Evolutionary conservation across 2,113 vertebrate species (phyloP), one percentile per base, ranked within the genome.

Genomic region (Uropsilus gracilis): DNA sequence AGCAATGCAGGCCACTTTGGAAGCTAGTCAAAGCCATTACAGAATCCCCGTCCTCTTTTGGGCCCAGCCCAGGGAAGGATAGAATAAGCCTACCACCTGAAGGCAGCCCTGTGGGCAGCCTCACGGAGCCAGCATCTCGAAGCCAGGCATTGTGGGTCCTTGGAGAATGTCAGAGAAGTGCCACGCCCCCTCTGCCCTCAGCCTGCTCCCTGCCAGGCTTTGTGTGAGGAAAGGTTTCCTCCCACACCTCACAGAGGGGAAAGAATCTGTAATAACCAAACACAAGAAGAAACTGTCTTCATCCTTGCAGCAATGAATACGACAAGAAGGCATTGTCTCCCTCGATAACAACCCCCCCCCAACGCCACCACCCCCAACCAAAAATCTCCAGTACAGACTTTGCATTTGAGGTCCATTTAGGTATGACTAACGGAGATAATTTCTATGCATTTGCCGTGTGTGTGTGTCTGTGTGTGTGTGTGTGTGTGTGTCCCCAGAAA

Each of bases 401-500:
- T 75, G 75, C 37, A 66, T 69, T 46, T 28, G 50, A 69, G 30
- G 39, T 17, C n/a, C 17, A 9, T 86, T 71, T 78, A 57, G 11
- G 42, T 39, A 55, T 75, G 76, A 39, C 50, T 89, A 9, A 8
- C 16, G 59, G 68, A 86, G 84, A 34, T 30, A 72, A 64, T 69
- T 89, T 94, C 32, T 8, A 17, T 50, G 17, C 22, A 17, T 55
- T 55, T 96, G n/a, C n/a, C n/a, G n/a, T n/a, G n/a, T 28, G 26
- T 57, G 1, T 69, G 26, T 59, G 50, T 48, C 92, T 90, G 50
- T 91, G 32, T n/a, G n/a, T 48, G 17, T 28, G 26, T 57, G 1
- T 69, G 26, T 59, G 50, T 50, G 92, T 90, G 53, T 92, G n/a
- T 61, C 64, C 78, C 46, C 85, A 87, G 85, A 32, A 69, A 89